phyloP scores from a whole-genome alignment of 2,113 vertebrate genomes.

The Anas platyrhynchos region DNA sequence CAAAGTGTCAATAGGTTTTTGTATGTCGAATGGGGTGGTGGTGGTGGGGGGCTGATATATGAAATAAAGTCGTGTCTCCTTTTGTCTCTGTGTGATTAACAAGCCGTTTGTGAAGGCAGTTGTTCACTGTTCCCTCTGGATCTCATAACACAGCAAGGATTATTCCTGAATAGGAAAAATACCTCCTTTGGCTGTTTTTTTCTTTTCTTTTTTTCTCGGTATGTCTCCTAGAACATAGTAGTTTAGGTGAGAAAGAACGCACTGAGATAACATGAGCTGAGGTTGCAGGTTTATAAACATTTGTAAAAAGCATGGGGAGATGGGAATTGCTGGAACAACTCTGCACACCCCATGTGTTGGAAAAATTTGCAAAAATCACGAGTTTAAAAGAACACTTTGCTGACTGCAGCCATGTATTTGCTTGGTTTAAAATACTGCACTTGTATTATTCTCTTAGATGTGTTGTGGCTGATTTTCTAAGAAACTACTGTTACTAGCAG shows the following conservation, averaged over 20 bases:
- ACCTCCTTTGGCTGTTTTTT: neutral
- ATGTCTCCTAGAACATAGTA: too few relatives aligned
- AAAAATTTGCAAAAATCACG: neutral
- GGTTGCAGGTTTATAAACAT: neutral
- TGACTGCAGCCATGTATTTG: neutral
- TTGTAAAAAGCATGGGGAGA: neutral
- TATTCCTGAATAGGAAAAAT: neutral
- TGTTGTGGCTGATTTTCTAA: neutral
- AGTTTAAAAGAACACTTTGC: neutral
- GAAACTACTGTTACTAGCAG: neutral
- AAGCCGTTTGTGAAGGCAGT: neutral
- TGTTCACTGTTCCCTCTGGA: neutral
- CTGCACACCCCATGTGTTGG: accelerated
- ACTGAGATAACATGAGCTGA: accelerated
- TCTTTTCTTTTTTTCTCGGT: neutral
- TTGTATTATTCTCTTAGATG: neutral
- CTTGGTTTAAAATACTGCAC: neutral
- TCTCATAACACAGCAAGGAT: neutral
- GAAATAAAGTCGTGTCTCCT: neutral
- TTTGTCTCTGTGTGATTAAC: neutral
- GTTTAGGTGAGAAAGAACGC: neutral
- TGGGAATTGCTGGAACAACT: neutral
- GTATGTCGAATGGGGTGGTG: neutral
- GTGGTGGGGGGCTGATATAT: neutral
- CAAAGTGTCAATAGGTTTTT: neutral